These are phyloP conservation scores for Bubo blakistoni DNA, from an alignment of 2,113 vertebrate species.

Conservation along the genomic window DNA sequence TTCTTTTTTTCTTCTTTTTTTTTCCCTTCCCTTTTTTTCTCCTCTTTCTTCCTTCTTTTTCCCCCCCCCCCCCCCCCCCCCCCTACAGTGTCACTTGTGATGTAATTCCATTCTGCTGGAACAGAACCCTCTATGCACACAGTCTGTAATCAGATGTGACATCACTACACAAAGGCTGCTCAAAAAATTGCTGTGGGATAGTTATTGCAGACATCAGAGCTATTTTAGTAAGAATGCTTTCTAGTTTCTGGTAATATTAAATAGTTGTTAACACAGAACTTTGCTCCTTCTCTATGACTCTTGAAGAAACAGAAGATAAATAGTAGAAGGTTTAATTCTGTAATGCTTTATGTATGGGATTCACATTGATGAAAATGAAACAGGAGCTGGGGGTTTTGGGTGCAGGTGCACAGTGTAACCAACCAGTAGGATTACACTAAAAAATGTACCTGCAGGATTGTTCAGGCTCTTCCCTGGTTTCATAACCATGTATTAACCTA, in stretches of 20 bases:
- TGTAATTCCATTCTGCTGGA: slow-evolving; percentile 10
- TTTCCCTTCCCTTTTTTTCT: no score
- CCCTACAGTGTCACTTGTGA: not conserved
- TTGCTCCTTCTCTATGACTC: not conserved
- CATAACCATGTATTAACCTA: not conserved
- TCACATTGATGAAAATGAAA: not conserved
- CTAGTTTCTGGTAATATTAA: not conserved
- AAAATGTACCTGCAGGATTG: not conserved
- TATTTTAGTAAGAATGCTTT: not conserved
- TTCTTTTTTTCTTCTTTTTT: no score
- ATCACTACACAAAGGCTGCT: not conserved
- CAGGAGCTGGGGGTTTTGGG: not conserved
- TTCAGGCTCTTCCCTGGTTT: not conserved
- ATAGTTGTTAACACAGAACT: not conserved
- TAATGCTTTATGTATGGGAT: not conserved
- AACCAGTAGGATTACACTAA: not conserved
- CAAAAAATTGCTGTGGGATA: not conserved
- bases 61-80: no score
- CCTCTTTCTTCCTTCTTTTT: no score
- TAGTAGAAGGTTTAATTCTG: not conserved
- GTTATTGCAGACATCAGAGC: not conserved
- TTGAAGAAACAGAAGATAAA: not conserved
- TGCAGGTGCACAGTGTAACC: not conserved
- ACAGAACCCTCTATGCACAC: not conserved
- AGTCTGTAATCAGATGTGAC: not conserved